Conservation (phyloP, 2,797 vertebrate species). For the Tapirus indicus region DNA sequence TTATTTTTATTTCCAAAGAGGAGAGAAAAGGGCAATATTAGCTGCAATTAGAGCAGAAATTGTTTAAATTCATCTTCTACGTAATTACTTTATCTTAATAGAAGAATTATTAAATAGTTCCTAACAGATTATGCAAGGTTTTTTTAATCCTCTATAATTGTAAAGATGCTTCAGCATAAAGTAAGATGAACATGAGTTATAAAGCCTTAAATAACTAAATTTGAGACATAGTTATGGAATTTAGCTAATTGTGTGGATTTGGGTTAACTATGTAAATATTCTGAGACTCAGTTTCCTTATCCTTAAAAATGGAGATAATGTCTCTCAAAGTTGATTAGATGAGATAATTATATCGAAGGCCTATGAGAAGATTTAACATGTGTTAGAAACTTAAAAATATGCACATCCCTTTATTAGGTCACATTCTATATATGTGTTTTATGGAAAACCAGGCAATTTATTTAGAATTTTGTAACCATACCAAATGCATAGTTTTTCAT, state of each 20-base stretch:
- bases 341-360: background rate
- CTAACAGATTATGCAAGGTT: background rate
- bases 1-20: slow-evolving; percentile 13
- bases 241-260: background rate
- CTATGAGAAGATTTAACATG: background rate
- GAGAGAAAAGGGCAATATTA: background rate
- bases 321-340: background rate
- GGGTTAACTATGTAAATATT: background rate
- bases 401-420: background rate
- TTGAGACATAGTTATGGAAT: background rate
- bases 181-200: background rate
- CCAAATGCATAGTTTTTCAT: background rate
- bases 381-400: background rate
- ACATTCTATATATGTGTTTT: background rate
- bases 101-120: background rate
- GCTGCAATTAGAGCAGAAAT: background rate
- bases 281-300: background rate
- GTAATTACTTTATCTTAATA: slow-evolving; percentile 13
- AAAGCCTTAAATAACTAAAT: background rate
- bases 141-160: background rate
- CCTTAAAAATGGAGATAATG: background rate
- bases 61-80: slow-evolving; percentile 39
- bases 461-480: background rate
- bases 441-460: background rate
- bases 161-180: background rate